Percentiles rank a stretch among this genome's conserved stretches.
These are phyloP conservation scores for Rutpela maculata DNA, from an alignment of 2,888 invertebrate species.

Conservation along the genomic window DNA sequence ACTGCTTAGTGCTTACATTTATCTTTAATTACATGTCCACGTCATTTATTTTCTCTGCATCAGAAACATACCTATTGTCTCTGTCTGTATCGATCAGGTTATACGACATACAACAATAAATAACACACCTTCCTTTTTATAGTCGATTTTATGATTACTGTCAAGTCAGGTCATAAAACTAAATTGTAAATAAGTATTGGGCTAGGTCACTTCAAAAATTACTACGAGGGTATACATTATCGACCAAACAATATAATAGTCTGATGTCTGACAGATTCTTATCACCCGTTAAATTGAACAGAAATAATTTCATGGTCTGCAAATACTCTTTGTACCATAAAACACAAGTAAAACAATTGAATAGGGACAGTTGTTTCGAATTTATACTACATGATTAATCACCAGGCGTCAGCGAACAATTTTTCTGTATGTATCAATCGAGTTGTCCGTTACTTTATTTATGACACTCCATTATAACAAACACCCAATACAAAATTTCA, in stretches of 20 bases:
- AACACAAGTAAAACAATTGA: constrained; percentile 11
- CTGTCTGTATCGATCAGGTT: no score
- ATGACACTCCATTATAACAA: no score
- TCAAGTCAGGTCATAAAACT: neutral
- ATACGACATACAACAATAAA: no score
- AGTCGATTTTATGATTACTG: neutral
- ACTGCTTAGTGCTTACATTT: no score
- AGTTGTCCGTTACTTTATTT: no score
- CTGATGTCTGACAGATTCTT: constrained; percentile 21
- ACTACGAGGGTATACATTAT: constrained; percentile 26
- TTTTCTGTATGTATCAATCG: no score
- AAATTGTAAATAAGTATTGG: constrained; percentile 18
- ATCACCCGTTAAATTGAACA: constrained; percentile 36
- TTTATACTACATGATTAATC: neutral
- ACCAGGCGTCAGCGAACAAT: neutral
- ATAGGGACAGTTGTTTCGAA: neutral
- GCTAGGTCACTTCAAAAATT: constrained; percentile 29
- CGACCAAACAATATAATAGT: constrained; percentile 39
- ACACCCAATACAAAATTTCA: no score
- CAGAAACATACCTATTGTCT: no score
- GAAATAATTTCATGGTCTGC: constrained; percentile 43
- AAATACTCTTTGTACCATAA: neutral
- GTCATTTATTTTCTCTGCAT: no score
- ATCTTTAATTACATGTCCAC: no score
- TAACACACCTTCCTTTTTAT: neutral